A percentile compares a stretch with the other conserved stretches of the same genome.
These are phyloP conservation scores for Drosophila malerkotliana DNA, from an alignment of 1,140 invertebrate species.

Conservation along the genomic window DNA sequence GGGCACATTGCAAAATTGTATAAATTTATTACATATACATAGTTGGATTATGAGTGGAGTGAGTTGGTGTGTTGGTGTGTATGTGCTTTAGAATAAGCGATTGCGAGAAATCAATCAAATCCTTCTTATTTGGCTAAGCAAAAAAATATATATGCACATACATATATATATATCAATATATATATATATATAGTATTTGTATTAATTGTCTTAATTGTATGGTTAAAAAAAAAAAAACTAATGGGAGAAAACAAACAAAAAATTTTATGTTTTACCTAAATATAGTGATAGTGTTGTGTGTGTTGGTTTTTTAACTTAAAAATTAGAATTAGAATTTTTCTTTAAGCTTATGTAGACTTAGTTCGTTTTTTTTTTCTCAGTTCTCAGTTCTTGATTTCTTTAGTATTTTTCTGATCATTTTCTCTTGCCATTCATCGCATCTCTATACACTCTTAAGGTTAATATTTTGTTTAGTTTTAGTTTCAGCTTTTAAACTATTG, in stretches of 20 bases:
- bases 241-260: slow-evolving; percentile 44
- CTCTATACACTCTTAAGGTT: neutral
- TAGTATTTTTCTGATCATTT: neutral
- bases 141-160: slow-evolving; percentile 39
- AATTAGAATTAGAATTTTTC: neutral
- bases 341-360: slow-evolving; percentile 1
- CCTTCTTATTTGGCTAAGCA: slow-evolving; percentile 34
- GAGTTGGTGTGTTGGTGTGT: slow-evolving; percentile 16
- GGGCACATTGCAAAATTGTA: slow-evolving; percentile 51
- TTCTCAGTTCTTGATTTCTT: slow-evolving; percentile 3
- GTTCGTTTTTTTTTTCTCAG: slow-evolving; percentile 6
- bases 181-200: slow-evolving; percentile 4
- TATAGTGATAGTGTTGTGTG: neutral
- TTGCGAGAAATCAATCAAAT: slow-evolving; percentile 15
- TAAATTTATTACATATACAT: slow-evolving; percentile 75
- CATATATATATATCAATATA: neutral
- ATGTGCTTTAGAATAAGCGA: slow-evolving; percentile 21
- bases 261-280: slow-evolving; percentile 13
- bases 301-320: neutral
- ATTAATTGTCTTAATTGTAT: slow-evolving; percentile 32
- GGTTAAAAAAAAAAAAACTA: slow-evolving; percentile 28
- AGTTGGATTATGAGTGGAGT: slow-evolving; percentile 5
- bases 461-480: neutral
- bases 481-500: neutral
- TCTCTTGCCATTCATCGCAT: neutral